phyloP scores from a whole-genome alignment of 2,888 invertebrate genomes.

The Stenolophus ochropezus region DNA sequence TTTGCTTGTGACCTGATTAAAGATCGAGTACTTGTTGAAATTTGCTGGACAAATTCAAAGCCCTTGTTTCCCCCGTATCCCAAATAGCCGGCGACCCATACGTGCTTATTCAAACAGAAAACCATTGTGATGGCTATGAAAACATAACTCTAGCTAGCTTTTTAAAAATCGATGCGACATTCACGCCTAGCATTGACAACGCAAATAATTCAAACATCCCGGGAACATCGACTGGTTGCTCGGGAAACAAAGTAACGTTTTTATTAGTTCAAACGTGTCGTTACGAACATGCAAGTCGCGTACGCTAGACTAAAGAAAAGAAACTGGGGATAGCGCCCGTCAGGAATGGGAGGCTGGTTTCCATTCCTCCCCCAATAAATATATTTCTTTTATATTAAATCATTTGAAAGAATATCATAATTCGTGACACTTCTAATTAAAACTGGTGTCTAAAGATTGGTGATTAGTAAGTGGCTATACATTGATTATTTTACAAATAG shows the following conservation, averaged over 20 bases:
- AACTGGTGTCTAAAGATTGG: too few relatives aligned
- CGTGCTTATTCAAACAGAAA: not conserved
- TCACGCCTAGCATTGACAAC: slow-evolving; percentile 7
- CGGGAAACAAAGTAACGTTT: slow-evolving; percentile 24
- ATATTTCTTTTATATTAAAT: not conserved
- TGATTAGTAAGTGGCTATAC: too few relatives aligned
- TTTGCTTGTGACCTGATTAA: too few relatives aligned
- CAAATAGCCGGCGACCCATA: too few relatives aligned
- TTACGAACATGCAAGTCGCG: not conserved
- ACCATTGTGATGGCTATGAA: not conserved
- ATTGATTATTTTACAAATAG: too few relatives aligned
- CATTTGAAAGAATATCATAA: too few relatives aligned
- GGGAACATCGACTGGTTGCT: slow-evolving; percentile 9
- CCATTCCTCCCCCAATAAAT: not conserved
- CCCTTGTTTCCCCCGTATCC: too few relatives aligned
- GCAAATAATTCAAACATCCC: slow-evolving; percentile 21
- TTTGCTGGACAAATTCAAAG: too few relatives aligned
- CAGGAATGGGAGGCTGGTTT: not conserved
- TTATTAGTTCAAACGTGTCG: slow-evolving; percentile 17
- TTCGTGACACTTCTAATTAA: too few relatives aligned
- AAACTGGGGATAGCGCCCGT: not conserved
- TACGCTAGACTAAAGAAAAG: not conserved
- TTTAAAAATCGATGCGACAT: slow-evolving; percentile 19
- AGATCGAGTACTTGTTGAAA: too few relatives aligned
- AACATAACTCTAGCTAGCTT: slow-evolving; percentile 21